Conservation (phyloP, 2,888 invertebrate genomes). For the Cotesia congregata region DNA sequence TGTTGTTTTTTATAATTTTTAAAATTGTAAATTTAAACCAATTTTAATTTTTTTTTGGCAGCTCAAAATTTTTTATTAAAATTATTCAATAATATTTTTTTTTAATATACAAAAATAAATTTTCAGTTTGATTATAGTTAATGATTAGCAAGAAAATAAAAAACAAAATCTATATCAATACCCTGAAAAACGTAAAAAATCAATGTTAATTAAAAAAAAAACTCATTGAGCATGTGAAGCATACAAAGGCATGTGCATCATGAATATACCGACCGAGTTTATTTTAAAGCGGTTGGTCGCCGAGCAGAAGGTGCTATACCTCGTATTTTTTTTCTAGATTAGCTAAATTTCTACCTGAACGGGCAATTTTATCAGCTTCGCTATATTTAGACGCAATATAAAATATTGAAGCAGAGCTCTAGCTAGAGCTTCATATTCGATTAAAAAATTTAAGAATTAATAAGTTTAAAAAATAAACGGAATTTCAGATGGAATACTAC, state of each 20-base stretch:
- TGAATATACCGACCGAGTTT: conserved; percentile 31
- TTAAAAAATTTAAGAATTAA: no score
- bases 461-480: no score
- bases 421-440: no score
- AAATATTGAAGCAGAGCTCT: conserved; percentile 18
- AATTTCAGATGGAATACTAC: no score
- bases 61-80: no score
- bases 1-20: no score
- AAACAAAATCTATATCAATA: conserved; percentile 9
- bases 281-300: conserved; percentile 35
- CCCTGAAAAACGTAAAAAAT: neutral
- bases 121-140: no score
- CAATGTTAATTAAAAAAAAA: conserved; percentile 13
- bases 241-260: conserved; percentile 2
- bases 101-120: no score
- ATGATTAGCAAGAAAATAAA: neutral
- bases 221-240: conserved; percentile 20
- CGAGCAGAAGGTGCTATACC: conserved; percentile 11
- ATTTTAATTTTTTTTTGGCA: no score
- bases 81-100: no score
- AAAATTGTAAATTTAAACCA: no score
- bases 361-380: conserved; percentile 20
- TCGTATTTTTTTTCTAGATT: conserved; percentile 1
- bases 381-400: neutral
- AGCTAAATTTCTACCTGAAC: conserved; percentile 25